Base-by-base conservation (phyloP, 1,140 invertebrate species). In the Drosophila prosaltans region DNA sequence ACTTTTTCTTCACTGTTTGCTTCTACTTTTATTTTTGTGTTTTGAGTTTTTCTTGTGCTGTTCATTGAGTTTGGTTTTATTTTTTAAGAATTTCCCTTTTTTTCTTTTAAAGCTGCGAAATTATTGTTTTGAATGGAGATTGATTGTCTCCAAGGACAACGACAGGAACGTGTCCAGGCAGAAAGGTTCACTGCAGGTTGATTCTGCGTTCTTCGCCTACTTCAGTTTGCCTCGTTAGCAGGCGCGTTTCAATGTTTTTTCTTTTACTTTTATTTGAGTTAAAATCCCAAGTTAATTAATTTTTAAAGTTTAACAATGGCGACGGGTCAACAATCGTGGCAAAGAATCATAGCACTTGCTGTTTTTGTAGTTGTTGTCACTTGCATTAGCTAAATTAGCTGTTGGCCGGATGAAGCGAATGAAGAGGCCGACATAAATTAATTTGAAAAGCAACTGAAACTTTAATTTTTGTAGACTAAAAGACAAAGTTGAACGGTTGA, bases 121-220 rank as follows among this genome's bases (percentile, higher is more conserved):
- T 91, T 84, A 91, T 91, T 91, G 80, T 85, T 81, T 84, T 91
- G 72, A 91, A 91, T 91, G 83, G 80, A 91, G 80, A 91, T 90
- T 89, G 88, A 91, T 91, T 91, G 84, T 89, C 83, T 80, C 80
- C 81, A 91, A 89, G 89, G 89, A 91, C 83, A 78, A 90, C 86
- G 72, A 66, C 67, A 64, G 43, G 45, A 51, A 65, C 75, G 72
- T 83, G 76, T 72, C 69, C 69, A 64, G 61, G 43, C 64, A 65
- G 71, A 81, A 88, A 80, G 73, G 79, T 88, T 85, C 57, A 59
- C 59, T 69, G 61, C 64, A 57, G 30, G 28, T 60, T 16, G 30
- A 32, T 61, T 41, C 16, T 28, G 43, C 41, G 24, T 16, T 16
- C 16, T 16, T n/a, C 16, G 9, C 64, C 7, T 16, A 8, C 40